phyloP scores from a whole-genome alignment of 1,140 invertebrate species.

The Epicauta chinensis region DNA sequence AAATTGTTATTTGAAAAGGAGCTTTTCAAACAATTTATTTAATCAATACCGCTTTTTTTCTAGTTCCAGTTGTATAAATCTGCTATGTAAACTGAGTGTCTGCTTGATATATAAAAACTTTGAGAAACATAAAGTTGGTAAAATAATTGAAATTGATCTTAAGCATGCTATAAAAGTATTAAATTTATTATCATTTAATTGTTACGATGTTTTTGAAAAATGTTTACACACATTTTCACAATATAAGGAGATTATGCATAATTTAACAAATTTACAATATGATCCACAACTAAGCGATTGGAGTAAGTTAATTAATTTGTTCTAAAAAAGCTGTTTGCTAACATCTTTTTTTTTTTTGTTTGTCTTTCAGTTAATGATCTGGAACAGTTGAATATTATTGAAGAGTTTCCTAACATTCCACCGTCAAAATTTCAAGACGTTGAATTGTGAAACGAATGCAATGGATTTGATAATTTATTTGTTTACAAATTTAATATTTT shows the following conservation, averaged over 20 bases:
- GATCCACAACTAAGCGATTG: neutral
- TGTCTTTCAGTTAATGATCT: conserved; percentile 1
- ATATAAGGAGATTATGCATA: conserved; percentile 22
- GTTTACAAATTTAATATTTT: no score
- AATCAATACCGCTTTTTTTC: conserved; percentile 4
- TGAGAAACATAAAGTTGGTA: conserved; percentile 7
- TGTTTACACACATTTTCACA: conserved; percentile 23
- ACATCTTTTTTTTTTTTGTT: no score
- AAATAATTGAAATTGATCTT: conserved; percentile 11
- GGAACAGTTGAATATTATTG: conserved; percentile 2
- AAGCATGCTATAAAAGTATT: conserved; percentile 23
- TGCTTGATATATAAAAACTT: conserved; percentile 22
- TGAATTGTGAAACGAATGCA: neutral
- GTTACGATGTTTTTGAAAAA: conserved; percentile 27
- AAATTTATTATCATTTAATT: conserved; percentile 23
- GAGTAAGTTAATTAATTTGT: neutral
- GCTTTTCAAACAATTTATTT: no score
- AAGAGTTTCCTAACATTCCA: neutral
- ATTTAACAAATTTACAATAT: neutral
- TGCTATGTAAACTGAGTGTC: conserved; percentile 26
- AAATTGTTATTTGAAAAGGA: no score
- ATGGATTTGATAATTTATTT: no score
- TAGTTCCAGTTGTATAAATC: conserved; percentile 24
- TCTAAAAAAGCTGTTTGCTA: neutral
- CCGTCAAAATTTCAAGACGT: neutral